Evolutionary conservation across 2,888 invertebrate species (phyloP).

Genomic region (Lycocerus yunnanus): DNA sequence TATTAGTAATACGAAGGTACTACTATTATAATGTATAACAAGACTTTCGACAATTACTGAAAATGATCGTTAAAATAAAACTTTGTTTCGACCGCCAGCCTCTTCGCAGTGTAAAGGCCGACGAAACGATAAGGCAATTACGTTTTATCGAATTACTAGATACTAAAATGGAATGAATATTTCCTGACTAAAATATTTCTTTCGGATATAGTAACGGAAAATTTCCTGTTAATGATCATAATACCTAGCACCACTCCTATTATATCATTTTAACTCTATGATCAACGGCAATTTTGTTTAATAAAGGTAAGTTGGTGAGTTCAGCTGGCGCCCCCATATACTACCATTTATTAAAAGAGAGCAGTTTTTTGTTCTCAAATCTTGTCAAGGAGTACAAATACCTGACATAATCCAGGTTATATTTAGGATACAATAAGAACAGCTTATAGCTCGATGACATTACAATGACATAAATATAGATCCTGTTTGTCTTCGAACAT

Average conservation of each 20-base stretch:
- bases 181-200: neutral
- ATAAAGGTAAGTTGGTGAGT: conserved; percentile 16
- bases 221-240: neutral
- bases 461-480: conserved; percentile 56
- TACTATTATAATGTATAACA: neutral
- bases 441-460: conserved; percentile 50
- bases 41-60: neutral
- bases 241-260: neutral
- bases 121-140: conserved; percentile 28
- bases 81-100: neutral
- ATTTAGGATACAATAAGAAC: conserved; percentile 52
- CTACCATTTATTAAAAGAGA: conserved; percentile 14
- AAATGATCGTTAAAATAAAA: neutral
- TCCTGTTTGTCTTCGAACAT: conserved; percentile 53
- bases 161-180: conserved; percentile 21
- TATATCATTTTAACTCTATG: conserved; percentile 11
- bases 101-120: conserved; percentile 10
- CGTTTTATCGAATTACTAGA: conserved; percentile 29
- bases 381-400: conserved; percentile 30
- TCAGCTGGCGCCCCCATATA: conserved; percentile 25
- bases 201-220: neutral
- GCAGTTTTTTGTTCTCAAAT: conserved; percentile 20
- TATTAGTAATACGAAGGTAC: neutral
- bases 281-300: conserved; percentile 14
- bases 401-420: conserved; percentile 44